phyloP scores from a whole-genome alignment of 2,888 invertebrate species.

The Oxyteleia sp. region DNA sequence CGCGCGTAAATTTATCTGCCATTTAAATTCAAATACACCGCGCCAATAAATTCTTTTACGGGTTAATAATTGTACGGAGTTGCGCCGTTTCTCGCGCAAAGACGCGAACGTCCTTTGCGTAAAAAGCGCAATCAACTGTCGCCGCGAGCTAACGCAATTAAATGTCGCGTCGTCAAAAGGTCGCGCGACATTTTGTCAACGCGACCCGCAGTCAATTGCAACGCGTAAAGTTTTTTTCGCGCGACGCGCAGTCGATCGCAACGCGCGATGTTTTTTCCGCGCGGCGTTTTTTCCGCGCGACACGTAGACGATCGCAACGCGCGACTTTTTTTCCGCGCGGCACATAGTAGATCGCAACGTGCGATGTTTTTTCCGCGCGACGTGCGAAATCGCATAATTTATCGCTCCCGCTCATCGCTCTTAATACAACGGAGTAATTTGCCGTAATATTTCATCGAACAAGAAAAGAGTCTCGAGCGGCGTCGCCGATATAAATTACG shows the following conservation, averaged over 20 bases:
- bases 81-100: too few relatives aligned
- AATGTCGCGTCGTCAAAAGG: constrained; percentile 15
- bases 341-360: constrained; percentile 8
- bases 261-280: too few relatives aligned
- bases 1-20: neutral
- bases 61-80: too few relatives aligned
- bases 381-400: constrained; percentile 27
- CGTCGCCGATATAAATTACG: constrained; percentile 65
- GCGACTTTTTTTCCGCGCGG: constrained; percentile 8
- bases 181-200: constrained; percentile 7
- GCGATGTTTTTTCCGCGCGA: too few relatives aligned
- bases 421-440: constrained; percentile 76
- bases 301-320: constrained; percentile 6
- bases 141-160: constrained; percentile 25
- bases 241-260: constrained; percentile 3
- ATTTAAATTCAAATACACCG: too few relatives aligned
- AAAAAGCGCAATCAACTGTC: constrained; percentile 22
- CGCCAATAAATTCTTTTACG: too few relatives aligned
- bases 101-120: neutral
- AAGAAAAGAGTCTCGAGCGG: constrained; percentile 62
- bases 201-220: constrained; percentile 2
- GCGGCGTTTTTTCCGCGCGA: constrained; percentile 8
- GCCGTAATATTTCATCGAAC: constrained; percentile 72
- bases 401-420: constrained; percentile 43
- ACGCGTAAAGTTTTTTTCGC: too few relatives aligned